Evolutionary conservation across 2,888 invertebrate genomes (phyloP).

Genomic region (Agrotis puta): DNA sequence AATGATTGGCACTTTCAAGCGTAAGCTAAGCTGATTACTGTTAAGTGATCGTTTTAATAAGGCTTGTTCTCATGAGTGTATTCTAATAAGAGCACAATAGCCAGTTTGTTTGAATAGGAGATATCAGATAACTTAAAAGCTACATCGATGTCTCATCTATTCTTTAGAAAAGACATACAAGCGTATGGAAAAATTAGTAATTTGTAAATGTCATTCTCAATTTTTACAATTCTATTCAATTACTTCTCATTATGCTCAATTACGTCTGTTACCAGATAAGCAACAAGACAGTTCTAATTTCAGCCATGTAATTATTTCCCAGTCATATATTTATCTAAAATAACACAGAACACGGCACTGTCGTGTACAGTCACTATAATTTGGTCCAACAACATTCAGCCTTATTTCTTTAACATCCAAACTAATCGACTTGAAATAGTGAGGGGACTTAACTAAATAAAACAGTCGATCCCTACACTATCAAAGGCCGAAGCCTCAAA

Average conservation of each 20-base stretch:
- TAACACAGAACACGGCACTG: slow-evolving; percentile 45
- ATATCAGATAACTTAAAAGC: slow-evolving; percentile 22
- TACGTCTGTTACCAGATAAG: slow-evolving; percentile 25
- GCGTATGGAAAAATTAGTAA: slow-evolving; percentile 9
- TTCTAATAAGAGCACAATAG: slow-evolving; percentile 48
- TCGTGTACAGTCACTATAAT: slow-evolving; percentile 53
- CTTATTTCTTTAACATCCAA: slow-evolving; percentile 44
- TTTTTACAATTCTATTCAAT: slow-evolving; percentile 15
- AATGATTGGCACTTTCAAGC: slow-evolving; percentile 62
- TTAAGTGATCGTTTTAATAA: slow-evolving; percentile 50
- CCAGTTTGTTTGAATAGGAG: slow-evolving; percentile 41
- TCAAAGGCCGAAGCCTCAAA: slow-evolving; percentile 73
- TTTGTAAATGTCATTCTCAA: slow-evolving; percentile 17
- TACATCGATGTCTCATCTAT: neutral
- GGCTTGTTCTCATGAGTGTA: slow-evolving; percentile 52
- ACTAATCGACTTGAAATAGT: slow-evolving; percentile 54
- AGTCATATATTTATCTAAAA: slow-evolving; percentile 25
- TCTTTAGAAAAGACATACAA: slow-evolving; percentile 5
- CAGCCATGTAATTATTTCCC: slow-evolving; percentile 23
- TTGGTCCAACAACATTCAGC: slow-evolving; percentile 43
- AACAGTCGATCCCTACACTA: slow-evolving; percentile 72
- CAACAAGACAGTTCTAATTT: slow-evolving; percentile 33
- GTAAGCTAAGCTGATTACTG: slow-evolving; percentile 41
- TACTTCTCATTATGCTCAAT: slow-evolving; percentile 45
- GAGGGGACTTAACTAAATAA: slow-evolving; percentile 62